Evolutionary conservation across 1,140 invertebrate genomes (phyloP), one percentile per base, ranked within the genome.

Genomic region (Nomia melanderi): DNA sequence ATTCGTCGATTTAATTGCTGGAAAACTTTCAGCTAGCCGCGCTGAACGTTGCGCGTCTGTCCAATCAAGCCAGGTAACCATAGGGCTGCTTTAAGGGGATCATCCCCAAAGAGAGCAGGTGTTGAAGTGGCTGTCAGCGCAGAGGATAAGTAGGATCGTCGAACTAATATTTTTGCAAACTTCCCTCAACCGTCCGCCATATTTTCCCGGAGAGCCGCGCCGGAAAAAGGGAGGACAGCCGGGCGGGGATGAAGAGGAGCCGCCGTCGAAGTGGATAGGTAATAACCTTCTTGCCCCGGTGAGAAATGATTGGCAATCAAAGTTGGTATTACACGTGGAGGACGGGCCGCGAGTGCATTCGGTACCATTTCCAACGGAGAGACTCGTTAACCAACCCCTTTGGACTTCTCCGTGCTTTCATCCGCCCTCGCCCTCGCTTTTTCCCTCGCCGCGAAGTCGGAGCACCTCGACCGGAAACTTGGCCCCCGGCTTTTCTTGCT

Each of bases 231-330:
- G 17, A 59, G 59, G 44, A n/a, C n/a, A 0, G 25, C n/a, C 57
- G 14, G 56, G 63, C 31, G 33, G 33, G 54, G 33, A 79, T 62
- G 67, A 79, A 83, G 60, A 47, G 66, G 50, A 78, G 56, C 54
- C 50, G 50, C 67, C 60, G 60, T 56, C 77, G 60, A 85, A 80
- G 83, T 80, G 77, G 84, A 80, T 85, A 77, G 83, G 80, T 87
- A 89, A 88, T 88, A 86, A 88, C 77, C 81, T 86, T 87, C 83
- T 82, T 80, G 72, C 64, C 39, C 41, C 59, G 72, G 71, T 85
- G 85, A 87, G 79, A 87, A 88, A 89, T 86, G 85, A 89, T 89
- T 89, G 88, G 80, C 87, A 88, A 89, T 87, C 87, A 86, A 88
- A 89, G 81, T 88, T 87, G 81, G 79, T 88, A 85, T 86, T 85